Evolutionary conservation across 2,113 vertebrate genomes (phyloP), one percentile per base, ranked within the genome.

Genomic region (Poecile atricapillus): DNA sequence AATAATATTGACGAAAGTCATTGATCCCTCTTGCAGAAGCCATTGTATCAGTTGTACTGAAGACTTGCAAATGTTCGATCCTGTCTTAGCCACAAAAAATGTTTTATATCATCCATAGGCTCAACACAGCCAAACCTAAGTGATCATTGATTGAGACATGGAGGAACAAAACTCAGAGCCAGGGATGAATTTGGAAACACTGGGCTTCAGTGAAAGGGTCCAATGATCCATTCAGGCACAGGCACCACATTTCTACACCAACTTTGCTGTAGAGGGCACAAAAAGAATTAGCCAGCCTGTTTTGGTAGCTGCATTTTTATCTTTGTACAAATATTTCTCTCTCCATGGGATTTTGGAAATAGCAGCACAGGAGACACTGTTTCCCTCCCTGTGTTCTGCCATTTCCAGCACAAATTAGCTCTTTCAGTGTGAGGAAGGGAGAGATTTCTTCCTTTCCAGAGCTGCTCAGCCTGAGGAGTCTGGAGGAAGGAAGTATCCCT

Each of bases 1-100:
- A 97, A 98, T 97, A 98, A 90, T 97, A 98, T 98, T 62, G 97
- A 98, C 95, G 71, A 52, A 95, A 95, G 73, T 49, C 98, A 99
- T 98, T 98, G 98, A 99, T 98, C 90, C 75, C 20, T 95, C 96
- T 95, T 79, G 97, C 94, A 98, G 96, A 96, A 90, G 41, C 31
- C 47, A 88, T 95, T 94, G 79, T 74, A 86, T 93, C 62, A 37
- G 88, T 75, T 94, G 68, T 52, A 30, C 73, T 95, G 75, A 90
- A 92, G 73, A 31, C 65, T 75, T 88, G 83, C 58, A 90, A 83
- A 52, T 71, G 11, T 83, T 88, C 67, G 30, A 46, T 88, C 49
- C 50, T 68, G 27, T 62, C 33, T 84, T 95, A 91, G 67, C 39
- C 76, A 46, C 59, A 35, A 15, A 3, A 21, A 79, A 69, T 77